Percentiles rank a stretch among this genome's conserved stretches.
phyloP scores from a whole-genome alignment of 2,888 invertebrate genomes.

The Orthosia cruda region DNA sequence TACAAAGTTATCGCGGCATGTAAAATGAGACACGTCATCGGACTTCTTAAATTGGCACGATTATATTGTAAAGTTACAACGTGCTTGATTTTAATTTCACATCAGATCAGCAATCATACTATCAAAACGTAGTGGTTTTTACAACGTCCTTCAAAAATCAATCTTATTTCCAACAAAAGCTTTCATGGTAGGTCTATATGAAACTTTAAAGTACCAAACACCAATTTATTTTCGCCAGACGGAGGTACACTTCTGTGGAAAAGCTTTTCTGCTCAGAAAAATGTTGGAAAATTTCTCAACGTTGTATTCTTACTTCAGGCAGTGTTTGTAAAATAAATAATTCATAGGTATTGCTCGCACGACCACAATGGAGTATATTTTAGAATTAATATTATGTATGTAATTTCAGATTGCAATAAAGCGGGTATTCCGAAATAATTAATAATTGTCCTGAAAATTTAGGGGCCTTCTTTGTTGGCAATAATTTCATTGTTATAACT shows the following conservation, averaged over 20 bases:
- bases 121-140: neutral
- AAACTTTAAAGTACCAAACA: slow-evolving; percentile 53
- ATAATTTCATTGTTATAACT: neutral
- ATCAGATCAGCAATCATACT: neutral
- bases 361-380: slow-evolving; percentile 50
- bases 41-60: no score
- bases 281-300: slow-evolving; percentile 56
- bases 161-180: slow-evolving; percentile 23
- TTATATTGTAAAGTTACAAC: neutral
- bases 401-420: slow-evolving; percentile 26
- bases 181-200: slow-evolving; percentile 21
- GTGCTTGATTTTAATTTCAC: neutral
- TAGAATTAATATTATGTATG: slow-evolving; percentile 44
- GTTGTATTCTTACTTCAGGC: slow-evolving; percentile 43
- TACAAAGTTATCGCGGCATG: no score
- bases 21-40: no score
- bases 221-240: slow-evolving; percentile 61
- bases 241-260: slow-evolving; percentile 54
- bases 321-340: slow-evolving; percentile 51
- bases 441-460: neutral
- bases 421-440: slow-evolving; percentile 12
- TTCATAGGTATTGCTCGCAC: slow-evolving; percentile 50
- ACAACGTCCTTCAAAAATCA: slow-evolving; percentile 21
- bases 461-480: neutral
- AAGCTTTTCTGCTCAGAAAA: slow-evolving; percentile 56